Base-by-base conservation (phyloP, 2,888 invertebrate genomes). In the Agrochola circellaris region DNA sequence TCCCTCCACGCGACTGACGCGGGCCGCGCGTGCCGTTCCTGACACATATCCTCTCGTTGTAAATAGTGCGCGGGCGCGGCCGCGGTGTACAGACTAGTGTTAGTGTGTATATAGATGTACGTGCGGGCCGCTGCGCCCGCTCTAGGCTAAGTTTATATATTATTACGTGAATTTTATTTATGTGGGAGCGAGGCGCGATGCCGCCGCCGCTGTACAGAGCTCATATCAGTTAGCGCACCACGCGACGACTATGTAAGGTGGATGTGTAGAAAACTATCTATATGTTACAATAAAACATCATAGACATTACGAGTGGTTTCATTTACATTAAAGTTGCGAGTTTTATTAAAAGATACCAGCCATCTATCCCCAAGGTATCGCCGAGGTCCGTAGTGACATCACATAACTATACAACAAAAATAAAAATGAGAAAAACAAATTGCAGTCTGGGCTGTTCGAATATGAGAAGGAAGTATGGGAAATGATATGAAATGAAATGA, bases 251-350 rank as follows among this genome's bases (percentile, higher is more conserved):
- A 93, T 92, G 95, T 95, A 93, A 94, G 95, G 95, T 95, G 95
- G 94, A 95, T 95, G 95, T 95, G 95, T 96, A 96, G 95, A 93
- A 92, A 94, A 94, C 93, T 95, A 95, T 96, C 95, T 95, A 92
- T 95, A 94, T 96, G 96, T 96, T 96, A 95, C 93, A 95, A 95
- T 95, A 95, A 96, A 96, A 95, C 93, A 94, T 94, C 89, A 96
- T 95, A 96, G 95, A 95, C 89, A 93, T 89, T 90, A 90, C 81
- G 74, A 51, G 61, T 87, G 78, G 89, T 94, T 95, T 95, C 82
- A 94, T 94, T 95, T 90, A 38, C 67, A 51, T 65, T 45, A 72
- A 20, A 48, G 9, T n/a, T 54, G 7, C 1, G 7, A 20, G 51
- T 61, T 42, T 42, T n/a, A 38, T 51, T 51, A 6, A 75, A 9